Base-by-base conservation (phyloP, 2,888 invertebrate genomes). In the Diplazon laetatorius region DNA sequence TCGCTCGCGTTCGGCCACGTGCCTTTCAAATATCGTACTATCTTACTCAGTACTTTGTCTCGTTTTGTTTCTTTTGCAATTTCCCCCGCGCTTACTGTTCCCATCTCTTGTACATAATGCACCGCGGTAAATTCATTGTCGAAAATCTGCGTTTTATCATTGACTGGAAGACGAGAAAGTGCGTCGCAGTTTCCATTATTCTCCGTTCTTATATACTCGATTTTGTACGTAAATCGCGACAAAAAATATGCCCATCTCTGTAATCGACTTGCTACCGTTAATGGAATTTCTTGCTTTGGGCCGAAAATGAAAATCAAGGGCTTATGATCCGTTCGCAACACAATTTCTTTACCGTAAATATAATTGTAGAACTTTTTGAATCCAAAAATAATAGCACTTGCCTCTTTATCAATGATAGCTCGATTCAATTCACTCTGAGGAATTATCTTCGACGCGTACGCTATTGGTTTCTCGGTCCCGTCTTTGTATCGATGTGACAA, bases 401-500 rank as follows among this genome's bases (percentile, higher is more conserved):
- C 82, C 25, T 82, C 80, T 52, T 82, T 82, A 42, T 82, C 78
- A 16, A 76, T 78, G 0, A 71, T 60, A 0, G 78, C 76, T 8
- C 78, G 71, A 52, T 65, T 65, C 10, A 20, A n/a, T 60, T 78
- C 80, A 1, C 52, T 73, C n/a, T 78, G 48, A 1, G 80, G 76
- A 18, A 82, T 80, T 18, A 62, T 12, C 66, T 82, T 80, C 16
- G 78, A 80, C 22, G 76, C 80, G 52, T 35, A 80, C n/a, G 78
- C 74, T 3, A 80, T 80, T 6, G 77, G 80, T 18, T 25, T 52
- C 30, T 80, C 80, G 1, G 55, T 42, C 0, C 82, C 76, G 57
- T 80, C 76, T 59, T 66, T 59, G 44, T 82, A 80, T n/a, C 71
- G 30, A 30, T 80, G 82, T 10, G 80, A 80, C 14, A 78, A 22